These are phyloP conservation scores for Tetramorium alpestre DNA, from an alignment of 1,140 invertebrate genomes.

Conservation along the genomic window DNA sequence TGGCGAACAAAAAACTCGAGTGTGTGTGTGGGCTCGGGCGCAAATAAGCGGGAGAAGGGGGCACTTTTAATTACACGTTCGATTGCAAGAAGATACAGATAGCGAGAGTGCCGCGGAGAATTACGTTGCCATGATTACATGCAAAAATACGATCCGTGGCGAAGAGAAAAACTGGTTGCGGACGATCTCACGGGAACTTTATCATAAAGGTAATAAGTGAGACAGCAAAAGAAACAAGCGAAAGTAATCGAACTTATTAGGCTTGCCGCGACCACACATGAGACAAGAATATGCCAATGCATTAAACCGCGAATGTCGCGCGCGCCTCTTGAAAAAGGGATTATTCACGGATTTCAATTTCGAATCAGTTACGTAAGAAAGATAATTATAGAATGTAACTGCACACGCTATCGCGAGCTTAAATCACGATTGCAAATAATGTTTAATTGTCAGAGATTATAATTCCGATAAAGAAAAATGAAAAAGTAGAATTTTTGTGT, in stretches of 20 bases:
- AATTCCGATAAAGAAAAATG: not conserved
- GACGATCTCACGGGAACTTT: constrained; percentile 26
- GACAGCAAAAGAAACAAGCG: constrained; percentile 50
- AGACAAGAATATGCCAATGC: constrained; percentile 20
- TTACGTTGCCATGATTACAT: constrained; percentile 52
- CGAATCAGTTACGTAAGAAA: constrained; percentile 6
- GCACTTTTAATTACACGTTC: constrained; percentile 54
- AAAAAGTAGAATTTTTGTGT: constrained; percentile 3
- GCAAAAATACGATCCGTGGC: constrained; percentile 36
- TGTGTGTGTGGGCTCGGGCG: constrained; percentile 36
- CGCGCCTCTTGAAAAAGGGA: constrained; percentile 24
- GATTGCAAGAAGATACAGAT: constrained; percentile 46
- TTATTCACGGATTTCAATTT: constrained; percentile 16
- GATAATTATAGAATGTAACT: constrained; percentile 52
- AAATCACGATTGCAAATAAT: not conserved
- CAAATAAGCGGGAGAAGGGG: not conserved
- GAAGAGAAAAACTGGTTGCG: constrained; percentile 60
- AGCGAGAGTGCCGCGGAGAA: constrained; percentile 37
- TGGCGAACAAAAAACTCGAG: constrained; percentile 23
- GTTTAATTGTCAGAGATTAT: not conserved
- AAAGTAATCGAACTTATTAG: constrained; percentile 57
- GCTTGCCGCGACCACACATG: constrained; percentile 59
- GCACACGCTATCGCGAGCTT: constrained; percentile 22
- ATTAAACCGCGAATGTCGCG: constrained; percentile 42
- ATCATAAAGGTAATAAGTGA: constrained; percentile 55